These are phyloP conservation scores for Neosilurus mollespiculum DNA, from an alignment of 2,797 vertebrate species.

Conservation along the genomic window DNA sequence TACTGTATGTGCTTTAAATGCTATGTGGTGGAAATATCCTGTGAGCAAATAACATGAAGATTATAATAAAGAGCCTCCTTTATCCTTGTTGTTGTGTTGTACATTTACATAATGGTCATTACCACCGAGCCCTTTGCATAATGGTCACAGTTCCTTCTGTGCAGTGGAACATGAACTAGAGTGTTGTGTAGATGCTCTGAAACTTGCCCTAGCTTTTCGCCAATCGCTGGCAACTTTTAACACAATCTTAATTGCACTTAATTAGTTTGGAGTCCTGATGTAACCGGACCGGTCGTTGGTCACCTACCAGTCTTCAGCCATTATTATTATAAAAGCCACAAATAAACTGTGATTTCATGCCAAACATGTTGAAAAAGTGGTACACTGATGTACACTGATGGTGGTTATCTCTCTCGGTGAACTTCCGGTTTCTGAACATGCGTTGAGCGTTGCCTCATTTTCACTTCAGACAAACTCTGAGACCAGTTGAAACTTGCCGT, in stretches of 20 bases:
- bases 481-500: too few species aligned
- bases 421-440: too few species aligned
- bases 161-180: neutral
- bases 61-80: neutral
- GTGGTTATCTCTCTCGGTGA: too few species aligned
- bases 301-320: too few species aligned
- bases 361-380: too few species aligned
- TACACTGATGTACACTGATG: too few species aligned
- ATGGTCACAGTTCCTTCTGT: neutral
- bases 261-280: neutral
- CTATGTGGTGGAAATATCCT: neutral
- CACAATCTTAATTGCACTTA: neutral
- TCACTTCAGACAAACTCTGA: too few species aligned
- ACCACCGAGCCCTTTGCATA: slow-evolving; percentile 4
- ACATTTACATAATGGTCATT: neutral
- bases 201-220: neutral
- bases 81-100: neutral
- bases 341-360: too few species aligned
- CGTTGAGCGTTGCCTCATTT: too few species aligned
- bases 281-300: too few species aligned
- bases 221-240: neutral
- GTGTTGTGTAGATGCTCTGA: neutral
- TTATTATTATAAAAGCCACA: too few species aligned
- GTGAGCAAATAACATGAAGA: neutral
- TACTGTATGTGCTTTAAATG: neutral